Base-by-base conservation (phyloP, 2,888 invertebrate genomes). In the Aleiodes testaceus region DNA sequence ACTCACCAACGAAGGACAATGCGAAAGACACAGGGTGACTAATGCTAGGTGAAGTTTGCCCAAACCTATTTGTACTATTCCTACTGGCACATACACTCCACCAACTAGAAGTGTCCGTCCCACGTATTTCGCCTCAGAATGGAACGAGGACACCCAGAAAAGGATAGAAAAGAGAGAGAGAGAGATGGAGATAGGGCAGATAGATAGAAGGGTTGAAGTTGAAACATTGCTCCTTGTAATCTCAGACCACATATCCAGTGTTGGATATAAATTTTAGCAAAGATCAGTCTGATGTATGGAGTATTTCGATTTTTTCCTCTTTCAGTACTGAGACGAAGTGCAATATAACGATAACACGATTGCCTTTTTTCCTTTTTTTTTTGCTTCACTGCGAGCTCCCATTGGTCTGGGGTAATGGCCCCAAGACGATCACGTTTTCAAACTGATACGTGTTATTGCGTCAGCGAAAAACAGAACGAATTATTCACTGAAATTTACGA, bases 11-110 rank as follows among this genome's bases (percentile, higher is more conserved):
- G 59, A 36, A n/a, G 67, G 36, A 64, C 65, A 72, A 69, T 66
- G 59, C 61, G 59, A 69, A 61, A 59, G 68, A 42, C 20, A 36
- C 42, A 53, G 11, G 50, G n/a, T 55, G 68, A 72, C 66, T 70
- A 53, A 70, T 66, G 52, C 47, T 42, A 61, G 64, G 47, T 47
- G 52, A 66, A 72, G 68, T 74, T 72, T 74, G 55, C 49, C 20
- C 36, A 47, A 71, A 69, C 26, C 61, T 63, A 74, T 69, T 74
- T 66, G 55, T 53, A 47, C 55, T 66, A 68, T 64, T 12, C 44
- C 53, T 36, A 6, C 22, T 59, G 59, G 59, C 36, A 18, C 14
- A 59, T 2, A 59, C 59, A 59, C 59, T 14, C 49, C 14, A 36
- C 36, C 36, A 36, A 59, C 59, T 59, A 42, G 36, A 18, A 18